Evolutionary conservation across 2,888 invertebrate species (phyloP), one percentile per base, ranked within the genome.

Genomic region (Tetrapedia diversipes): DNA sequence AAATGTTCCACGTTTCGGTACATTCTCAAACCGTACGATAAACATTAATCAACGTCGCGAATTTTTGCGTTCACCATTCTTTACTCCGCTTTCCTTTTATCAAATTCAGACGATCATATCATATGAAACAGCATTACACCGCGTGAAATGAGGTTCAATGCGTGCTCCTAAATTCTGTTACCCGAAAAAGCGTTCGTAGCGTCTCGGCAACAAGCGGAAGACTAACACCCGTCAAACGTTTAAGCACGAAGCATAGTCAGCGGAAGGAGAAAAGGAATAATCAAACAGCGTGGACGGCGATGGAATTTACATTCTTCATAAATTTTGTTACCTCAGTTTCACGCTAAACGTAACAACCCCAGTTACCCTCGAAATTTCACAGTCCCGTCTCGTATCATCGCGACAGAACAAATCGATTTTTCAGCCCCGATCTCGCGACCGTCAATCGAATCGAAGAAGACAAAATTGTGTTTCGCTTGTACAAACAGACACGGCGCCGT

Each of bases 181-280:
- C 11, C n/a, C 11, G 47, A 39, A 34, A 56, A 27, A 4, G 24
- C 1, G 43, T n/a, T n/a, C 16, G n/a, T 24, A 2, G 22, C 24
- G 1, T 24, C 24, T 27, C 34, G 45, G 45, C 45, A 65, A 65
- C 22, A 34, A 45, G 53, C 22, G 8, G 8, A 27, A 4, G 34
- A n/a, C n/a, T n/a, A 32, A 2, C 16, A 22, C 10, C n/a, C 32
- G 22, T 49, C 37, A 49, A 65, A 65, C 34, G 19, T 56, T 65
- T 24, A 43, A 45, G 24, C n/a, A 45, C 8, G 43, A 54, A 43
- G 34, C 32, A 54, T 1, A 4, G 4, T 45, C 14, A 11, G 24
- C n/a, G 29, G 8, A n/a, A 34, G n/a, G 7, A 34, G 6, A 34
- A 11, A 54, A 3, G 22, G 4, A 39, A n/a, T n/a, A n/a, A n/a